Base-by-base conservation (phyloP, 2,797 vertebrate genomes). In the Apodemus agrarius region DNA sequence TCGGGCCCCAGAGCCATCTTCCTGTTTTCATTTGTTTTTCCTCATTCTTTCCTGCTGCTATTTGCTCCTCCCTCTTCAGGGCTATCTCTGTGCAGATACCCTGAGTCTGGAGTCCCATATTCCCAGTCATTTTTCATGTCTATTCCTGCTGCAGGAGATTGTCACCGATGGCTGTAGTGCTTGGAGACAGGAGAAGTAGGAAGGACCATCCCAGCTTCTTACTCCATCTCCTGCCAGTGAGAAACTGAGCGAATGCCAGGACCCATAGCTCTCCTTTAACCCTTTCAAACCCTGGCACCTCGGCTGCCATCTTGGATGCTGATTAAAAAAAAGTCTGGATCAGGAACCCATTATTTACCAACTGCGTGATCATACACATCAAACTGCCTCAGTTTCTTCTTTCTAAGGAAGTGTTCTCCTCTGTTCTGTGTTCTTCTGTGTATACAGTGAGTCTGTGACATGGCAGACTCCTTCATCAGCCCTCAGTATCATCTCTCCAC, bases 11-110 rank as follows among this genome's bases (percentile, higher is more conserved):
- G 90, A 81, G 57, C 72, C 0, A 1, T 59, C 75, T 97, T 97
- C 96, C 96, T 97, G 96, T 96, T 96, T 96, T 79, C 5, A 2
- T 65, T 91, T 46, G 63, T 57, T 81, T 74, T 80, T 95, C 69
- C 46, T 9, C 7, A 43, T 86, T 92, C 78, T 76, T 90, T 85
- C 4, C 19, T 3, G 83, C 19, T 88, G 26, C 76, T 54, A 2
- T 65, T 61, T 4, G 29, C 57, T 46, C 37, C 24, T 76, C 34
- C n/a, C 24, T 26, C n/a, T 31, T 74, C 21, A 29, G 31, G 31
- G 4, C 24, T 0, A 1, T 34, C 52, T 54, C 63, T 19, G 6
- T 9, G 1, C 13, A 4, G 57, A 37, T 26, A 61, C 46, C 1
- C 3, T 13, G 43, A 52, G 31, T 52, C 49, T 40, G 7, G 7